Conservation (phyloP, 2,113 vertebrate species). For the Caloenas nicobarica region DNA sequence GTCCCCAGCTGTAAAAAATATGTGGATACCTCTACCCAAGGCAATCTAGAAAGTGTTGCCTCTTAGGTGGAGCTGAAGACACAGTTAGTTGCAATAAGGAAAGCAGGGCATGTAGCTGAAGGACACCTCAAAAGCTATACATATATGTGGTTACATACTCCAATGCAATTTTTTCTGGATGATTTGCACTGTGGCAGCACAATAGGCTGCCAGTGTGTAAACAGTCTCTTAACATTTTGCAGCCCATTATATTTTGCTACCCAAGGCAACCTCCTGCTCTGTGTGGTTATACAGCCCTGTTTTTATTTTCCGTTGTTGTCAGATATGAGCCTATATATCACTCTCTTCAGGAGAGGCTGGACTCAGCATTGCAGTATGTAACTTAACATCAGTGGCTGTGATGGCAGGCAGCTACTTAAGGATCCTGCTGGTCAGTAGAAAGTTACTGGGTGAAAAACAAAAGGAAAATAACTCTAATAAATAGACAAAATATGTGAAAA, state of each 20-base stretch:
- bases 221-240: conserved; percentile 70
- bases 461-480: not conserved
- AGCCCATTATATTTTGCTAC: conserved; percentile 64
- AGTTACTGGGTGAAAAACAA: not conserved
- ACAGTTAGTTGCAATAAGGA: not conserved
- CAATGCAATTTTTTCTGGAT: not conserved
- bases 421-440: not conserved
- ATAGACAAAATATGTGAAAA: not conserved
- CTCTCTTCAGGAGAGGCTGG: not conserved
- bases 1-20: conserved; percentile 42
- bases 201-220: conserved; percentile 46
- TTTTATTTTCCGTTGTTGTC: conserved; percentile 61
- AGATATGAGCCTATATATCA: conserved; percentile 63
- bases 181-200: not conserved
- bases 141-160: not conserved
- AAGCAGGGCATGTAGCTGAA: not conserved
- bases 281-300: conserved; percentile 44
- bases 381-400: not conserved
- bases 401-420: not conserved
- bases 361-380: not conserved
- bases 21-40: not conserved
- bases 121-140: not conserved
- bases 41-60: not conserved
- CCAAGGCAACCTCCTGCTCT: conserved; percentile 59
- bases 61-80: not conserved